A percentile compares a stretch with the other conserved stretches of the same genome.
phyloP scores from a whole-genome alignment of 1,140 invertebrate genomes.

The Caenorhabditis remanei region DNA sequence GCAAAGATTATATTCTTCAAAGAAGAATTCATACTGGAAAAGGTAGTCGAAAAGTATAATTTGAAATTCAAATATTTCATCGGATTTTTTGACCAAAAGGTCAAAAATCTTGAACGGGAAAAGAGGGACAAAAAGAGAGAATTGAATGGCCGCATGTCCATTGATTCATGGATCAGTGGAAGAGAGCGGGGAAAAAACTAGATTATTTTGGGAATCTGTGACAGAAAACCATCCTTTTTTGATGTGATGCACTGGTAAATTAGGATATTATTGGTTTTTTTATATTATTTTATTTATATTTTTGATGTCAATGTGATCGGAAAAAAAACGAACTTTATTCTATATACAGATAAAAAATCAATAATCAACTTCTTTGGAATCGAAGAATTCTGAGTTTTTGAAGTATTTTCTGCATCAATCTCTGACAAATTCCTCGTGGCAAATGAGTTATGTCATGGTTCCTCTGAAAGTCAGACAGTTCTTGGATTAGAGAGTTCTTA shows the following conservation, averaged over 20 bases:
- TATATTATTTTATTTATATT: neutral
- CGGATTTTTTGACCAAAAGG: slow-evolving; percentile 41
- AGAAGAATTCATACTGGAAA: neutral
- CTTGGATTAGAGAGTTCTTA: neutral
- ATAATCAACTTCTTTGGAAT: neutral
- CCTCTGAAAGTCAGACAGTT: neutral
- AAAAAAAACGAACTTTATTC: neutral
- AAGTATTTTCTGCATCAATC: neutral
- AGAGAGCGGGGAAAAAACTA: slow-evolving; percentile 12
- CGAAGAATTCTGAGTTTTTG: neutral
- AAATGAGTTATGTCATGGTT: neutral
- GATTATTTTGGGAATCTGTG: neutral
- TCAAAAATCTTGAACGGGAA: slow-evolving; percentile 46
- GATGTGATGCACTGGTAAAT: neutral
- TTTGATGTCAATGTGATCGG: neutral
- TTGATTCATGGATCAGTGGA: slow-evolving; percentile 21
- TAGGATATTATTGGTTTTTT: neutral
- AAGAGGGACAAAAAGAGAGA: neutral
- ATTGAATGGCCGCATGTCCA: neutral
- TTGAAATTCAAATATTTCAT: slow-evolving; percentile 53
- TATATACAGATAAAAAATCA: slow-evolving; percentile 17
- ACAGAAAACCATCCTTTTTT: slow-evolving; percentile 14
- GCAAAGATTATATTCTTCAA: slow-evolving; percentile 35
- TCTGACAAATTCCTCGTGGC: neutral
- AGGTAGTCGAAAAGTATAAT: neutral